phyloP scores from a whole-genome alignment of 2,797 vertebrate species.

The Etheostoma nigrum region DNA sequence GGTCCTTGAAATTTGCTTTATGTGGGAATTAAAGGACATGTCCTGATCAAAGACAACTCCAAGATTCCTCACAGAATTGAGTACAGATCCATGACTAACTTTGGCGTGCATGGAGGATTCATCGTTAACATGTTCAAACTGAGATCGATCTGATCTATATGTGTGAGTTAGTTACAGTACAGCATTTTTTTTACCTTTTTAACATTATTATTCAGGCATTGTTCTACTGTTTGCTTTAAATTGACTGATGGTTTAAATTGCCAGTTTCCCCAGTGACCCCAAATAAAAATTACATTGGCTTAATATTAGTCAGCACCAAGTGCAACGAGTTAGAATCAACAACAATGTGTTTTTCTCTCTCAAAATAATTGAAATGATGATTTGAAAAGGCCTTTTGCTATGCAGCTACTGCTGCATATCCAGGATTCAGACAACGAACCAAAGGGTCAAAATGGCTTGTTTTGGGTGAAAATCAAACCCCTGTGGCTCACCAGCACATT shows the following conservation, averaged over 20 bases:
- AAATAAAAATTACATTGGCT: not conserved
- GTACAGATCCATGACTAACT: no score
- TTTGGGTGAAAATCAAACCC: slow-evolving; percentile 5
- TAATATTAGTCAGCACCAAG: not conserved
- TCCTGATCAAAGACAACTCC: no score
- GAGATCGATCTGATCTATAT: no score
- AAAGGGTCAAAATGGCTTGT: slow-evolving; percentile 24
- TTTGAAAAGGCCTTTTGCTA: not conserved
- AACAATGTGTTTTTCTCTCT: not conserved
- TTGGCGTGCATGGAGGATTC: no score
- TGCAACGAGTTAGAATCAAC: not conserved
- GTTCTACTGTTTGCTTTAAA: not conserved
- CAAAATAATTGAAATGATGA: not conserved
- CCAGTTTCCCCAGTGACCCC: not conserved
- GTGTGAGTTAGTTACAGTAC: no score
- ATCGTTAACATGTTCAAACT: no score
- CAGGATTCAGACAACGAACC: slow-evolving; percentile 9
- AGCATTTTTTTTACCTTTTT: no score
- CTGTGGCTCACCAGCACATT: not conserved
- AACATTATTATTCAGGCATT: no score
- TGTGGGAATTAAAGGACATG: no score
- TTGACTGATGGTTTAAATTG: slow-evolving; percentile 1
- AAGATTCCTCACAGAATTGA: no score
- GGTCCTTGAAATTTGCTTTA: no score
- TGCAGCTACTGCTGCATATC: not conserved